These are phyloP conservation scores for Smutsia temminckii DNA, from an alignment of 2,797 vertebrate species.

Conservation along the genomic window DNA sequence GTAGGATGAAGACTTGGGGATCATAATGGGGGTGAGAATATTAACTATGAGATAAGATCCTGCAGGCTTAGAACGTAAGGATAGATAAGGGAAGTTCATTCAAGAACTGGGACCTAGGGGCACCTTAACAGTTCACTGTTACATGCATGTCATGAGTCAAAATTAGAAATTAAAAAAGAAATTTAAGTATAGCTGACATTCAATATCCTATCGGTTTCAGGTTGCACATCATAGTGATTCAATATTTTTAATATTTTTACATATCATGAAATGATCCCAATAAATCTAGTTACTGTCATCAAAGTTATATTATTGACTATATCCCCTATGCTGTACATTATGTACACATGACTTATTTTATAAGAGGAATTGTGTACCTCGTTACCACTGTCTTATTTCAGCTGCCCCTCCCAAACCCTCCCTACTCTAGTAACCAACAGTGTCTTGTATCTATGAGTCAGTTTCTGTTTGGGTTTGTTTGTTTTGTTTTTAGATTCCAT, in stretches of 20 bases:
- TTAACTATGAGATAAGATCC: not conserved
- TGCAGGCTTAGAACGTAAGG: not conserved
- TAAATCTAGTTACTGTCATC: not conserved
- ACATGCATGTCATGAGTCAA: not conserved
- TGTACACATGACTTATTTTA: not conserved
- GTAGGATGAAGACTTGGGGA: not conserved
- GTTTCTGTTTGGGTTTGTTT: not conserved
- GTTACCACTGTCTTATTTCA: not conserved
- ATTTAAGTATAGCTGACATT: not conserved
- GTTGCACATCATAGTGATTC: not conserved
- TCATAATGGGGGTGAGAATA: not conserved
- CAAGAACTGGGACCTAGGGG: not conserved
- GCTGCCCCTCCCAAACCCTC: not conserved
- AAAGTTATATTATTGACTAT: not conserved
- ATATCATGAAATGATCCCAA: not conserved
- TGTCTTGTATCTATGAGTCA: not conserved
- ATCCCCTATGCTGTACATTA: not conserved
- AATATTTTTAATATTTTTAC: not conserved
- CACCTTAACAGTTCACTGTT: not conserved
- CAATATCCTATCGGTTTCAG: not conserved
- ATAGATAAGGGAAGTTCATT: not conserved
- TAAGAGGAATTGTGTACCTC: not conserved
- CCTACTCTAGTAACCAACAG: not conserved
- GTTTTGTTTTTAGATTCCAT: not conserved
- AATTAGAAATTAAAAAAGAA: not conserved